Evolutionary conservation across 2,113 vertebrate species (phyloP), one percentile per base, ranked within the genome.

Genomic region (Arvicanthis niloticus): DNA sequence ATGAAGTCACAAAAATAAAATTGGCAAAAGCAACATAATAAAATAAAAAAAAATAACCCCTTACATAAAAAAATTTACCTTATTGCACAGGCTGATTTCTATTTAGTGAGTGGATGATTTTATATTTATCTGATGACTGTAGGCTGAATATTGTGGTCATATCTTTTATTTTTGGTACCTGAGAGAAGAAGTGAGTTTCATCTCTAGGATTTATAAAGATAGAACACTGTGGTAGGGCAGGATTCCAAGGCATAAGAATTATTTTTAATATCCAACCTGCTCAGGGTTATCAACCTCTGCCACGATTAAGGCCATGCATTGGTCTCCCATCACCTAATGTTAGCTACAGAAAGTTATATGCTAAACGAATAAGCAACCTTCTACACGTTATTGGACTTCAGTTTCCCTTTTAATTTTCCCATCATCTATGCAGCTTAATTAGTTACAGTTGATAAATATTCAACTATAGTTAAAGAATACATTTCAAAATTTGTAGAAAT

Each of bases 201-300:
- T 22, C 0, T 76, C 2, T 24, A 7, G 85, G 19, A 1, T 7
- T 53, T 60, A 53, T 26, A 17, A 85, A 24, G 5, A 29, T 77
- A 70, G 34, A 68, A 37, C 68, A 67, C n/a, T 12, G 37, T 0
- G 85, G 13, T 40, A 60, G 29, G 40, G 76, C 24, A 89, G 24
- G 45, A 72, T 48, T 22, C 3, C 12, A 26, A n/a, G 0, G 2
- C 31, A 31, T 5, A 21, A 17, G 26, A 58, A 58, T 1, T 31
- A 45, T 53, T 12, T 51, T n/a, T 84, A 48, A 67, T 40, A 62
- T 11, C 0, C 22, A 91, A 0, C 31, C 0, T 48, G 7, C n/a
- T 70, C 31, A 80, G 21, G 7, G 16, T 67, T 29, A 56, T 65
- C 48, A 80, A 4, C 26, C 1, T 13, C 16, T 11, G 65, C 11